Evolutionary conservation across 64 coral and sea anemone species (phyloP).

Genomic region (Actinia equina): DNA sequence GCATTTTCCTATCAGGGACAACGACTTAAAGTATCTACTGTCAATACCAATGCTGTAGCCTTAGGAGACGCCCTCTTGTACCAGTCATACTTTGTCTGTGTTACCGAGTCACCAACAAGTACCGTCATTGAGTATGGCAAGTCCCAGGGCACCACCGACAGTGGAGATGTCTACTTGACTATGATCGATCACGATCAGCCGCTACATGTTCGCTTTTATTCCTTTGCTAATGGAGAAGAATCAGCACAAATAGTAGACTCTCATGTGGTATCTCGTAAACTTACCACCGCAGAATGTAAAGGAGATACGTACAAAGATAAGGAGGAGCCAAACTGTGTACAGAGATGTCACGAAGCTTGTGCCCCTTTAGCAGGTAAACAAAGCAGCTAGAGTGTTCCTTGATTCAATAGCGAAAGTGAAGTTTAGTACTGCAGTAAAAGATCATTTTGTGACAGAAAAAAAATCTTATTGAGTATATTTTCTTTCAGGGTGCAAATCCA

Average conservation of each 20-base stretch:
- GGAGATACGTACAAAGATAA: slow-evolving; percentile 33
- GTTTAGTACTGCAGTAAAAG: no score
- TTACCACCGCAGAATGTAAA: slow-evolving; percentile 21
- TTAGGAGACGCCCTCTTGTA: slow-evolving; percentile 25
- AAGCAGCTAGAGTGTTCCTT: background rate
- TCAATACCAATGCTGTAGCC: slow-evolving; percentile 4
- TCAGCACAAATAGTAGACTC: background rate
- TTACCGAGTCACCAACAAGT: slow-evolving; percentile 20
- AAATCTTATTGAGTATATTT: background rate
- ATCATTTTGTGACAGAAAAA: no score
- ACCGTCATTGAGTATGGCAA: slow-evolving; percentile 55
- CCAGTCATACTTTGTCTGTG: slow-evolving; percentile 49
- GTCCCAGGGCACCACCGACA: slow-evolving; percentile 13
- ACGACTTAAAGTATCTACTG: background rate
- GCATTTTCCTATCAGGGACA: background rate
- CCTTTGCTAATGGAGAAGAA: slow-evolving; percentile 34
- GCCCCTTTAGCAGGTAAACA: slow-evolving; percentile 27
- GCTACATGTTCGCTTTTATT: slow-evolving; percentile 37
- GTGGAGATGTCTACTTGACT: slow-evolving; percentile 37
- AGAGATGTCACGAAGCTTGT: slow-evolving; percentile 42
- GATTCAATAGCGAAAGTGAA: no score
- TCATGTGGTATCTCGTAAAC: slow-evolving; percentile 7
- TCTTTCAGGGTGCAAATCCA: slow-evolving; percentile 5
- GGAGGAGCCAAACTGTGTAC: slow-evolving; percentile 15
- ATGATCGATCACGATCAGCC: slow-evolving; percentile 8